phyloP scores from a whole-genome alignment of 2,797 vertebrate genomes.

The Microctenopoma lineatum region DNA sequence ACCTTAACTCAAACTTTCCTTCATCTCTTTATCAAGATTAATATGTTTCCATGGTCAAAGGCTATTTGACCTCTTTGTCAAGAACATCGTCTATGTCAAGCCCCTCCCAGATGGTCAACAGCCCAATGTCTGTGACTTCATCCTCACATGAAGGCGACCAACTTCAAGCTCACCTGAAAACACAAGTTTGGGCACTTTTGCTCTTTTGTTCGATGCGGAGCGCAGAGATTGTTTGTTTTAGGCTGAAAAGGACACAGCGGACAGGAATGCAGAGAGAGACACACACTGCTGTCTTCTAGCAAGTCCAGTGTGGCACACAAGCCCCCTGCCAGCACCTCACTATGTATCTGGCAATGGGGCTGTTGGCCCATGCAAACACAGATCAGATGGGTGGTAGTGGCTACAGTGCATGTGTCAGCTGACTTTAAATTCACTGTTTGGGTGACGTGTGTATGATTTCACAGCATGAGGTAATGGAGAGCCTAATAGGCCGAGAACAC shows the following conservation, averaged over 20 bases:
- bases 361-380: slow-evolving; percentile 28
- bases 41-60: slow-evolving; percentile 43
- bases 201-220: slow-evolving; percentile 58
- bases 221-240: slow-evolving; percentile 48
- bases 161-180: slow-evolving; percentile 46
- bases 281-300: slow-evolving; percentile 47
- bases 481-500: no score
- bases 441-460: slow-evolving; percentile 56
- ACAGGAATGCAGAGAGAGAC: slow-evolving; percentile 64
- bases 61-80: slow-evolving; percentile 40
- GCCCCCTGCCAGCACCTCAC: slow-evolving; percentile 41
- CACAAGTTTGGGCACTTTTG: slow-evolving; percentile 38
- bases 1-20: slow-evolving; percentile 46
- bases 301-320: slow-evolving; percentile 23
- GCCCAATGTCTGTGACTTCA: slow-evolving; percentile 27
- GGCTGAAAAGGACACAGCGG: slow-evolving; percentile 51
- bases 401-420: slow-evolving; percentile 53
- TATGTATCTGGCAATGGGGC: slow-evolving; percentile 25
- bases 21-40: slow-evolving; percentile 43
- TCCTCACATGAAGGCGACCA: slow-evolving; percentile 19
- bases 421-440: slow-evolving; percentile 48
- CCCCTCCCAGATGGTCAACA: slow-evolving; percentile 19
- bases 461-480: slow-evolving; percentile 63
- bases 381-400: slow-evolving; percentile 32
- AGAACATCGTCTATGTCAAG: slow-evolving; percentile 10